A percentile compares a stretch with the other conserved stretches of the same genome.
Conservation (phyloP, 2,888 invertebrate species). For the Agrochola litura region DNA sequence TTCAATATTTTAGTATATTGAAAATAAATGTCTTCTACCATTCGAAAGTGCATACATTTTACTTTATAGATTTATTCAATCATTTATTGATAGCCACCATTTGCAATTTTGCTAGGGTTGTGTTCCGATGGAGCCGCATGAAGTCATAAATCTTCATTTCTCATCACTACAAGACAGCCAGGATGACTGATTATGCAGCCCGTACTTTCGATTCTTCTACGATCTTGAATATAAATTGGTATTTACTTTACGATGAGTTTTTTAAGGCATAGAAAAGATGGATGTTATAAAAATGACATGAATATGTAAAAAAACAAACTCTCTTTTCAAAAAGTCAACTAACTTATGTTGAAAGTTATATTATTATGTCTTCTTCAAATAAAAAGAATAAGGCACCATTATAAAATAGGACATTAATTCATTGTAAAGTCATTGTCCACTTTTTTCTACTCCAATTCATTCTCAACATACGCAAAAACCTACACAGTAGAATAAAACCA, state of each 20-base stretch:
- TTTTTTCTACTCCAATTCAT: conserved; percentile 1
- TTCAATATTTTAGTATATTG: background rate
- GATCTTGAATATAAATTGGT: conserved; percentile 49
- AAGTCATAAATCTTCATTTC: conserved; percentile 62
- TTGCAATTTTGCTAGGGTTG: conserved; percentile 43
- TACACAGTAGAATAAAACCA: conserved; percentile 28
- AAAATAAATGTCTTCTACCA: background rate
- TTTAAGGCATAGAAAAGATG: conserved; percentile 4
- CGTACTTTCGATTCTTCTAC: conserved; percentile 52
- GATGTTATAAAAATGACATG: background rate
- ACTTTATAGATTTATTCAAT: conserved; percentile 28
- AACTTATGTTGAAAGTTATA: background rate
- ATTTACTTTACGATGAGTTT: conserved; percentile 29
- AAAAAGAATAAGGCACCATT: background rate
- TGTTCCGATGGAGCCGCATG: conserved; percentile 20
- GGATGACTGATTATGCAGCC: conserved; percentile 50
- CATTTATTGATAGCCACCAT: conserved; percentile 39
- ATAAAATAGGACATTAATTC: conserved; percentile 1
- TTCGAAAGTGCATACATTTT: background rate
- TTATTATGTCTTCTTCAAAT: background rate
- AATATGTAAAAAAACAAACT: too few species aligned
- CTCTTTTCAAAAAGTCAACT: background rate
- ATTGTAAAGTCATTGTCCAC: background rate
- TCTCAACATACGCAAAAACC: conserved; percentile 19
- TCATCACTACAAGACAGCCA: conserved; percentile 45